These are phyloP conservation scores for Phalanger gymnotis DNA, from an alignment of 2,797 vertebrate genomes.

Conservation along the genomic window DNA sequence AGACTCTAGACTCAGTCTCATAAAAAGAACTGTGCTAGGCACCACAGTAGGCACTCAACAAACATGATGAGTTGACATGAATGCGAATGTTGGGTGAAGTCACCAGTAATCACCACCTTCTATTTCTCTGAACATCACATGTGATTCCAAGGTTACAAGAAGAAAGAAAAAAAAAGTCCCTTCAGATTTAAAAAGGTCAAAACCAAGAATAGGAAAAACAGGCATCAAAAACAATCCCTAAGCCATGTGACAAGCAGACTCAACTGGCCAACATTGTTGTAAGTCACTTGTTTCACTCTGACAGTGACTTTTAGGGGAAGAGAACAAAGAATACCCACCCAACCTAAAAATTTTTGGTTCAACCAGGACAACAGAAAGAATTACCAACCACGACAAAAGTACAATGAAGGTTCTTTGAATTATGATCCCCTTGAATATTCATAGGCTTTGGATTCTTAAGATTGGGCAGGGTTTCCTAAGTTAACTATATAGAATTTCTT, in stretches of 20 bases:
- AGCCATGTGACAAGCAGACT: conserved; percentile 56
- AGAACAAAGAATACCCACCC: conserved; percentile 19
- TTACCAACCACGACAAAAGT: conserved; percentile 28
- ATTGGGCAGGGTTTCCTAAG: background rate
- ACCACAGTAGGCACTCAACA: conserved; percentile 12
- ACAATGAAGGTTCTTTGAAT: conserved; percentile 8
- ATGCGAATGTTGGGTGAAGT: conserved; percentile 42
- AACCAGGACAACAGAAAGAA: conserved; percentile 32
- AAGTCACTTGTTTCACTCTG: conserved; percentile 44
- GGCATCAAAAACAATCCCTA: conserved; percentile 14
- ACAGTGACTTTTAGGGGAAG: conserved; percentile 47
- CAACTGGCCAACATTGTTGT: background rate
- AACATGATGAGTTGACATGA: conserved; percentile 38
- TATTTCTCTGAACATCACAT: conserved; percentile 61
- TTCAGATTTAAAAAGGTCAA: conserved; percentile 49
- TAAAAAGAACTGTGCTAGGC: background rate
- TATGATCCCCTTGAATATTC: conserved; percentile 27
- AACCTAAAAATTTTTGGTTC: conserved; percentile 14
- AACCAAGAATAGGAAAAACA: conserved; percentile 17
- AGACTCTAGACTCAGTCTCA: conserved; percentile 43
- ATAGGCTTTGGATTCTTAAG: conserved; percentile 37
- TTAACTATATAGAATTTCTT: conserved; percentile 46
- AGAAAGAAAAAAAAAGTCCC: conserved; percentile 47
- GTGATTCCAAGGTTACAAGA: conserved; percentile 44
- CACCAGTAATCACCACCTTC: conserved; percentile 59